Evolutionary conservation across 2,113 vertebrate species (phyloP).

Genomic region (Neopipo cinnamomea): DNA sequence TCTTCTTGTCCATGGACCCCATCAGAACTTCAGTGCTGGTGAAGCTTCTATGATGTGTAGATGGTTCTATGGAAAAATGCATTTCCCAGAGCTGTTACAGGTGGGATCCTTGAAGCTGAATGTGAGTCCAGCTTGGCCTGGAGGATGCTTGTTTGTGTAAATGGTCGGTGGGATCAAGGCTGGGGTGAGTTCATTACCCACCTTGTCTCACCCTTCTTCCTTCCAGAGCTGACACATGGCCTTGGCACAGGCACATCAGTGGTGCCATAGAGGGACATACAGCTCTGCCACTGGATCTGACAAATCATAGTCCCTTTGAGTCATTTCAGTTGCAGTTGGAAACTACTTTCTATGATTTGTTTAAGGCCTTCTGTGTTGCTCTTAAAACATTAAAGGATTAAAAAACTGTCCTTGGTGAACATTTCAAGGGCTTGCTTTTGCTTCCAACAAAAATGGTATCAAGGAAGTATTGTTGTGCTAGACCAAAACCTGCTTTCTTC

Average conservation of each 20-base stretch:
- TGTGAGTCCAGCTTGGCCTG: not conserved
- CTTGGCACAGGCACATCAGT: rapidly evolving
- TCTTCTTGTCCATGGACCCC: not conserved
- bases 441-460: not conserved
- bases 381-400: not conserved
- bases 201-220: not conserved
- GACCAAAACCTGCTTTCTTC: not conserved
- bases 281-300: not conserved
- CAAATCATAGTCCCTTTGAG: not conserved
- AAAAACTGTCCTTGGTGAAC: not conserved
- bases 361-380: not conserved
- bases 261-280: not conserved
- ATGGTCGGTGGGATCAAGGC: not conserved
- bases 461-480: not conserved
- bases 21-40: not conserved
- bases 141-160: not conserved
- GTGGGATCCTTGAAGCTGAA: not conserved
- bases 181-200: not conserved
- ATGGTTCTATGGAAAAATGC: not conserved
- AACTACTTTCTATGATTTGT: not conserved
- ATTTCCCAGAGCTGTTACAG: not conserved
- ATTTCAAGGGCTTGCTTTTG: not conserved
- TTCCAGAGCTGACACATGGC: not conserved
- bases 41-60: not conserved
- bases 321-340: not conserved